Conservation (phyloP, 2,888 invertebrate genomes). For the Drosophila nigritarsus region DNA sequence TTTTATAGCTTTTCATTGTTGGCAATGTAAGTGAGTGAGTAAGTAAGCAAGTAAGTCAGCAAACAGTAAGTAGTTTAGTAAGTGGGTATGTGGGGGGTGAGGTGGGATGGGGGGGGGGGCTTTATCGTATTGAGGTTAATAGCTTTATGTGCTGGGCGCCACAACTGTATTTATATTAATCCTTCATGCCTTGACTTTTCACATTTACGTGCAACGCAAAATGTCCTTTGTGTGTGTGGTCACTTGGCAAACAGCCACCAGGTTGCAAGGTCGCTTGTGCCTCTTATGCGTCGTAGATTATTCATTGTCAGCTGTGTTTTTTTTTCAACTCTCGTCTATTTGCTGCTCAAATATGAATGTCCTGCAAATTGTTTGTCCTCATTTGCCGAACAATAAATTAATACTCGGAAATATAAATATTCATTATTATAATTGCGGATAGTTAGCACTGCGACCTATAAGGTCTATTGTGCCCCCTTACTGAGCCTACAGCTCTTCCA, state of each 20-base stretch:
- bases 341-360: not conserved
- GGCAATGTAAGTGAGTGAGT: not conserved
- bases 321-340: no score
- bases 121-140: slow-evolving; percentile 28
- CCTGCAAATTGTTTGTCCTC: no score
- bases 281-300: not conserved
- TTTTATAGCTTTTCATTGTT: slow-evolving; percentile 24
- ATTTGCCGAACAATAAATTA: no score
- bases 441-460: no score
- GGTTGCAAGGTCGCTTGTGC: not conserved
- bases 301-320: not conserved
- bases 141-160: slow-evolving; percentile 27
- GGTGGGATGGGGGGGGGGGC: slow-evolving; percentile 3
- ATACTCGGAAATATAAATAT: not conserved
- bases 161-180: slow-evolving; percentile 42
- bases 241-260: not conserved
- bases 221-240: not conserved
- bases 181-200: slow-evolving; percentile 16
- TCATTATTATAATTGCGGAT: no score
- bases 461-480: no score
- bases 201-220: not conserved
- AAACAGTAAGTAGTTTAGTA: not conserved
- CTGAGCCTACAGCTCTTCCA: no score
- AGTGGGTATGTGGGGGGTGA: slow-evolving; percentile 6
- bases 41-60: not conserved